Evolutionary conservation across 2,797 vertebrate species (phyloP), one percentile per base, ranked within the genome.

Genomic region (Sarcophilus harrisii): DNA sequence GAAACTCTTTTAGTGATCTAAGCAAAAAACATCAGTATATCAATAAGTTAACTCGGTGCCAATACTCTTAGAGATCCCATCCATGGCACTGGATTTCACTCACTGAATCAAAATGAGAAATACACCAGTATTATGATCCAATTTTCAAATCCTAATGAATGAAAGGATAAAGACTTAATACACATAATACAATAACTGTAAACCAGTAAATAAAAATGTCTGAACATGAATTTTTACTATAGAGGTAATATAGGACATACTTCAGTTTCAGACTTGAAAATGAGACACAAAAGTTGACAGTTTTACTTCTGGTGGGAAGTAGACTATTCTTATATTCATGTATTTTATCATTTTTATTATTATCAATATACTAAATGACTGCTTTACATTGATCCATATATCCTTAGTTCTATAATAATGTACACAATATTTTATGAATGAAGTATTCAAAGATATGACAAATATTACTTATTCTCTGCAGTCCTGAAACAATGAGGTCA

Each of bases 31-130:
- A 98, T 89, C 97, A 97, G 97, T 95, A 96, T 97, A 96, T 94
- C 96, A 96, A 95, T 96, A 97, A 55, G 95, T 95, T 96, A 98
- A 96, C 96, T 96, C 92, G 96, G 4, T 60, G 96, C 96, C 27
- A 97, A 93, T 95, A 91, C 93, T 98, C 97, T 97, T 96, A 97
- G 95, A 96, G 62, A 97, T 96, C 96, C 97, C 73, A 5, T 66
- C 97, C 95, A 92, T 97, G 97, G 96, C 96, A 97, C 96, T 97
- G 97, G 98, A 97, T 96, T 96, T 96, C 98, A 97, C 97, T 97
- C 96, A 95, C 98, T 97, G 97, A 97, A 97, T 98, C 98, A 97
- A 96, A 97, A 97, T 97, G 97, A 98, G 95, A 97, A 98, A 96
- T 95, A 94, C 38, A 97, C 93, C 95, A 98, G 95, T 92, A 95